Percentiles rank a stretch among this genome's conserved stretches.
Conservation (phyloP, 2,888 invertebrate genomes). For the Tyria jacobaeae region DNA sequence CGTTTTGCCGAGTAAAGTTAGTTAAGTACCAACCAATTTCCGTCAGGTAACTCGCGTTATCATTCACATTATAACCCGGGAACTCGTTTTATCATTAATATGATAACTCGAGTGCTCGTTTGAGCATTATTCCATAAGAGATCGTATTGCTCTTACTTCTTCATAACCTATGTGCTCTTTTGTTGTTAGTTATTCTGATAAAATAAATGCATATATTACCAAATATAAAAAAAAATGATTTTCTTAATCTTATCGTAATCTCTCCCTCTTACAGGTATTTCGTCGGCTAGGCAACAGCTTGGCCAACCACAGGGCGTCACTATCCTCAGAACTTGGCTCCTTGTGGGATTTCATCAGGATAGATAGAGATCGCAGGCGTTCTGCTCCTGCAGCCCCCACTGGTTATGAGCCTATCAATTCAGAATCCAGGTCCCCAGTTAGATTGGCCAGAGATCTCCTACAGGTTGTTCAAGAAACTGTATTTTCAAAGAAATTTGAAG, state of each 20-base stretch:
- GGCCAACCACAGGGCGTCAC: conserved; percentile 79
- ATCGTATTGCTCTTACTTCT: too few relatives aligned
- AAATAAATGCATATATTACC: too few relatives aligned
- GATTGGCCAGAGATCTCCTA: conserved; percentile 76
- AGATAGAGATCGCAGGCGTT: conserved; percentile 71
- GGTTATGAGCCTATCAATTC: conserved; percentile 64
- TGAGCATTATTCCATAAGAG: too few relatives aligned
- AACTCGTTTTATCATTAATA: too few relatives aligned
- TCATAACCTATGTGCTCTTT: too few relatives aligned
- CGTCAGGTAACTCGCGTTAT: too few relatives aligned
- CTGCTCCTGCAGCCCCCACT: conserved; percentile 64
- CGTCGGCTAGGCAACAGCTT: conserved; percentile 77
- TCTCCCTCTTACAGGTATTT: conserved; percentile 71
- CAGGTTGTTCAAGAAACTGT: conserved; percentile 83
- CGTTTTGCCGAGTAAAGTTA: too few relatives aligned
- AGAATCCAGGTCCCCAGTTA: conserved; percentile 71
- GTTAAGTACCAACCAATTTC: too few relatives aligned
- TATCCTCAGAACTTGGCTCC: conserved; percentile 79
- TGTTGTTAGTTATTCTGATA: too few relatives aligned
- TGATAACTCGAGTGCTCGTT: too few relatives aligned
- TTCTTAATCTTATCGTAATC: not conserved
- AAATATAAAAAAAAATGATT: not conserved
- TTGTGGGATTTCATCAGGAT: conserved; percentile 79
- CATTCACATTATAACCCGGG: too few relatives aligned
- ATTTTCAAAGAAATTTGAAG: conserved; percentile 69